Conservation (phyloP, 1,140 invertebrate genomes). For the Teleopsis dalmanni region DNA sequence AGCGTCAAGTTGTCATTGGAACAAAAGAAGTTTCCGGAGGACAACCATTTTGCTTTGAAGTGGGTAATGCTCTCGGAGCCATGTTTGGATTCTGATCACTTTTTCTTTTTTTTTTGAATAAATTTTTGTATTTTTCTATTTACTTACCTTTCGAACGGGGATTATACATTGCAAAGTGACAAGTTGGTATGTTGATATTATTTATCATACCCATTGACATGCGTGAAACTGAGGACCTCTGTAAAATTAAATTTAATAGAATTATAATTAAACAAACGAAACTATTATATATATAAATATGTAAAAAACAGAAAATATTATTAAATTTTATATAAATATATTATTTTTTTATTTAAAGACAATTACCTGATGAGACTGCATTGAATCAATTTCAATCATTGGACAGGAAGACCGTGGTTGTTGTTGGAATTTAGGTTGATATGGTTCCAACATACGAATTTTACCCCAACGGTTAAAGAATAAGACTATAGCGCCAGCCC, state of each 20-base stretch:
- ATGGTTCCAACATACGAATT: conserved; percentile 84
- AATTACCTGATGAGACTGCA: conserved; percentile 35
- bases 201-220: conserved; percentile 44
- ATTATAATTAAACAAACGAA: not conserved
- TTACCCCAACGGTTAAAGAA: conserved; percentile 91
- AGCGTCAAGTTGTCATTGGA: too few relatives aligned
- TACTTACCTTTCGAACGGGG: conserved; percentile 39
- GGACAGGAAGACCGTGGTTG: conserved; percentile 64
- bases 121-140: too few relatives aligned
- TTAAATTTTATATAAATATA: not conserved
- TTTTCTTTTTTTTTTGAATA: too few relatives aligned
- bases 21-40: too few relatives aligned
- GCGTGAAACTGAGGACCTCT: conserved; percentile 39
- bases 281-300: too few relatives aligned
- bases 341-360: not conserved
- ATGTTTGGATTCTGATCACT: too few relatives aligned
- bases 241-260: not conserved
- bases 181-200: conserved; percentile 40
- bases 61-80: too few relatives aligned
- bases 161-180: conserved; percentile 42
- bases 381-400: conserved; percentile 49
- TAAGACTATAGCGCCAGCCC: conserved; percentile 77
- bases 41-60: too few relatives aligned
- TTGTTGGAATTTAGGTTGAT: conserved; percentile 82
- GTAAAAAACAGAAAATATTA: conserved; percentile 1